Conservation (phyloP, 2,797 vertebrate genomes). For the Cossypha niveicapilla region DNA sequence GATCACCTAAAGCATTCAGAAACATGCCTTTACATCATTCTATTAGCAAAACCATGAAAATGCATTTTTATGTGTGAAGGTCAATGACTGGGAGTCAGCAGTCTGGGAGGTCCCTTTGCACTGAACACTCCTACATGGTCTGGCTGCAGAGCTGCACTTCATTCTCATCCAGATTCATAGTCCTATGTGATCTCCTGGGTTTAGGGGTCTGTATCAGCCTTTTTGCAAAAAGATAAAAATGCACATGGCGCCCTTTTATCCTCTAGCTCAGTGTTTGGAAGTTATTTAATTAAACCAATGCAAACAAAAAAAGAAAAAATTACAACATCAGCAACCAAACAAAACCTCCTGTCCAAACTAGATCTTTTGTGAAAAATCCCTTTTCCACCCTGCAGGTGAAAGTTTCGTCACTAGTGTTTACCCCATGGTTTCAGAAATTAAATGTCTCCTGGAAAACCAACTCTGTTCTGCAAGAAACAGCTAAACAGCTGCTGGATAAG, state of each 20-base stretch:
- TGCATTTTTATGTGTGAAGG: neutral
- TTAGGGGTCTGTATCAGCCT: neutral
- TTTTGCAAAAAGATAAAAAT: neutral
- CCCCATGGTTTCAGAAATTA: neutral
- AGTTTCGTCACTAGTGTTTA: neutral
- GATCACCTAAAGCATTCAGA: neutral
- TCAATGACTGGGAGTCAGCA: neutral
- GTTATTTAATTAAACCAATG: neutral
- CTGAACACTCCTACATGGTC: accelerated
- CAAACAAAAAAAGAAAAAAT: too few relatives aligned
- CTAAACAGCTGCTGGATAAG: neutral
- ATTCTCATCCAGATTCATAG: neutral
- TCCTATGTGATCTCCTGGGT: neutral
- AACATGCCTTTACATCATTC: neutral
- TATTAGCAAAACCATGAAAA: neutral
- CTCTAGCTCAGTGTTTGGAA: neutral
- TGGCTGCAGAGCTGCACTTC: neutral
- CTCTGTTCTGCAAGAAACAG: neutral
- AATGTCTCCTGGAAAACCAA: neutral
- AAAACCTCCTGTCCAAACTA: neutral
- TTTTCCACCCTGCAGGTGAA: neutral
- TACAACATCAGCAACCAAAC: accelerated
- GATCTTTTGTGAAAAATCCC: neutral
- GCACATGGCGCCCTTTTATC: neutral
- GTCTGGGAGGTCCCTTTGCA: neutral